Base-by-base conservation (phyloP, 2,113 vertebrate species). In the Petrocephalus zakoni region DNA sequence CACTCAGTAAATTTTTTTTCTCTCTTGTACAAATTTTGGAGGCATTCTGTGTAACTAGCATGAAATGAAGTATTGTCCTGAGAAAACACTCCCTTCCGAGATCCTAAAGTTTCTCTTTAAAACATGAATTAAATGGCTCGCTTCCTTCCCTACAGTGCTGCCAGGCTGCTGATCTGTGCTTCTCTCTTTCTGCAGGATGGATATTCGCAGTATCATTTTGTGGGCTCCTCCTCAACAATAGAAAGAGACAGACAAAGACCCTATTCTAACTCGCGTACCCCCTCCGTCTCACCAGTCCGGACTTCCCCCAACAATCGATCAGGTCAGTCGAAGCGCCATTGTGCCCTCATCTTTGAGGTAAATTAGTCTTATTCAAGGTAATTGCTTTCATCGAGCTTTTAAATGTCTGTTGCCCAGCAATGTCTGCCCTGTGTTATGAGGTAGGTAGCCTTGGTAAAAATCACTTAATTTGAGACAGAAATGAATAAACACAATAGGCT, bases 181-280 rank as follows among this genome's bases (percentile, higher is more conserved):
- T 78, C 29, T 75, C 25, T 46, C 5, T 89, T 87, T 86, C 37
- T 91, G 11, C 94, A 99, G 98, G 98, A 99, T 0, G 98, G 98
- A 92, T 99, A 98, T 96, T 97, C 98, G 0, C 98, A 99, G 92
- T 99, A 99, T 95, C 98, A 99, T 95, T 99, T 99, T 90, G 97
- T 99, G 93, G 98, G 98, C 90, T 98, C 98, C 87, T 98, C 98
- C 47, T 99, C 98, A 88, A 99, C 98, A 88, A 99, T 99, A 94
- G 98, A 99, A 93, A 94, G 98, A 94, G 98, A 99, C 92, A 95
- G 98, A 91, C 98, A 99, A 95, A 96, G 98, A 90, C 98, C 98
- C 4, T 99, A 99, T 94, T 99, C 98, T 1, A 99, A 98, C 2
- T 99, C 98, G 61, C 95, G 98, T 92, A 99, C 98, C 3, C 98